A percentile compares a stretch with the other conserved stretches of the same genome.
phyloP scores from a whole-genome alignment of 2,113 vertebrate species.

The Talpa occidentalis region DNA sequence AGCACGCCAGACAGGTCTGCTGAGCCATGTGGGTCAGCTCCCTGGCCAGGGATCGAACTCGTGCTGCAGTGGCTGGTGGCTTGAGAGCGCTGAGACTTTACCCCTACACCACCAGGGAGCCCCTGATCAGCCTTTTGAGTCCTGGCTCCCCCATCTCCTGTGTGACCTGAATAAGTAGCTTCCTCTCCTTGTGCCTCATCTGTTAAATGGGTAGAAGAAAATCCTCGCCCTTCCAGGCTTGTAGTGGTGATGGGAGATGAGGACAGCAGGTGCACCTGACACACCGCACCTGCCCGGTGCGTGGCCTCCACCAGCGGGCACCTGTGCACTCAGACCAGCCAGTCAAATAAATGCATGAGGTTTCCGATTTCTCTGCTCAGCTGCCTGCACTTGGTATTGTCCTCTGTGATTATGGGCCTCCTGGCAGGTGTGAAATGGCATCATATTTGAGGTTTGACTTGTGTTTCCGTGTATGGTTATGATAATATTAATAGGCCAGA shows the following conservation, averaged over 20 bases:
- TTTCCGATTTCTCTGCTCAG: no score
- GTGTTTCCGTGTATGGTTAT: background rate
- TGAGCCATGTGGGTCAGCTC: no score
- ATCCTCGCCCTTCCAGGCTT: background rate
- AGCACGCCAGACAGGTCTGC: no score
- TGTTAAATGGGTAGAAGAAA: background rate
- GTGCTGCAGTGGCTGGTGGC: no score
- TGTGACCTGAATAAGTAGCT: background rate
- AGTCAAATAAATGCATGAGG: no score
- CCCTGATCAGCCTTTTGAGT: background rate
- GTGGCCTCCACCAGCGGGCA: background rate
- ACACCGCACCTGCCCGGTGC: fast-evolving
- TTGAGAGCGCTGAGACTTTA: no score
- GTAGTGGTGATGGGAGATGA: background rate
- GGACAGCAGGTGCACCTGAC: background rate
- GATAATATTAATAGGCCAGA: background rate
- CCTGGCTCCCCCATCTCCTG: background rate
- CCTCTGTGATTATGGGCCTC: background rate
- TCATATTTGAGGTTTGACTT: background rate
- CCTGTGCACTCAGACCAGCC: fast-evolving
- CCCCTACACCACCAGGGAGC: no score
- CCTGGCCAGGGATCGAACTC: no score
- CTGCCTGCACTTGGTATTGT: no score
- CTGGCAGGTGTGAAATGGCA: background rate
- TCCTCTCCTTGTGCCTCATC: background rate